phyloP scores from a whole-genome alignment of 2,797 vertebrate species.

The Trematomus bernacchii region DNA sequence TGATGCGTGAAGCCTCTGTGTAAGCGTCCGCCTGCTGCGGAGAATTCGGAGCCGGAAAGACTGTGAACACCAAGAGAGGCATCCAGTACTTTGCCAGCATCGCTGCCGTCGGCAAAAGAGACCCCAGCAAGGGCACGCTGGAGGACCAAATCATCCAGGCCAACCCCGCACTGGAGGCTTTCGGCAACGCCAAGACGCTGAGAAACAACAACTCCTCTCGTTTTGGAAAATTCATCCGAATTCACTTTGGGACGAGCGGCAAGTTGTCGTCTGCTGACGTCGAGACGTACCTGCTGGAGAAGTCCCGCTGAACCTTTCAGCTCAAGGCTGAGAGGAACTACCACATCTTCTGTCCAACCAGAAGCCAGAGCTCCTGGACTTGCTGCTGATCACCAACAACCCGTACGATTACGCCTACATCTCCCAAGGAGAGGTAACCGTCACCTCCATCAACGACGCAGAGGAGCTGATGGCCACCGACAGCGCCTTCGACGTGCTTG shows the following conservation, averaged over 20 bases:
- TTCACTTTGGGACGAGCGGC: constrained; percentile 92
- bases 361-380: constrained; percentile 93
- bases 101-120: constrained; percentile 88
- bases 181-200: constrained; percentile 91
- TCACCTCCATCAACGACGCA: constrained; percentile 90
- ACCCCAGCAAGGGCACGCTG: constrained; percentile 90
- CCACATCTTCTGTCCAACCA: constrained; percentile 95
- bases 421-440: constrained; percentile 93
- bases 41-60: constrained; percentile 95
- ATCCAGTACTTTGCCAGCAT: constrained; percentile 97
- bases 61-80: constrained; percentile 95
- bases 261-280: constrained; percentile 93
- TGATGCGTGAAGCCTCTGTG: constrained; percentile 69
- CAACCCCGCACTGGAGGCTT: constrained; percentile 93
- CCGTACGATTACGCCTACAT: constrained; percentile 93
- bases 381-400: constrained; percentile 93
- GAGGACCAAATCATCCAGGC: constrained; percentile 97
- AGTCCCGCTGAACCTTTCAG: constrained; percentile 93
- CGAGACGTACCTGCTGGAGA: constrained; percentile 94
- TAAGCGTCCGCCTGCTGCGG: constrained; percentile 64
- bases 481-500: constrained; percentile 91
- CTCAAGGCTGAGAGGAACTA: constrained; percentile 94
- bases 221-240: constrained; percentile 93
- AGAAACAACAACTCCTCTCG: constrained; percentile 94
- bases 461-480: constrained; percentile 93